Evolutionary conservation across 2,888 invertebrate genomes (phyloP).

Genomic region (Argynnis bischoffii): DNA sequence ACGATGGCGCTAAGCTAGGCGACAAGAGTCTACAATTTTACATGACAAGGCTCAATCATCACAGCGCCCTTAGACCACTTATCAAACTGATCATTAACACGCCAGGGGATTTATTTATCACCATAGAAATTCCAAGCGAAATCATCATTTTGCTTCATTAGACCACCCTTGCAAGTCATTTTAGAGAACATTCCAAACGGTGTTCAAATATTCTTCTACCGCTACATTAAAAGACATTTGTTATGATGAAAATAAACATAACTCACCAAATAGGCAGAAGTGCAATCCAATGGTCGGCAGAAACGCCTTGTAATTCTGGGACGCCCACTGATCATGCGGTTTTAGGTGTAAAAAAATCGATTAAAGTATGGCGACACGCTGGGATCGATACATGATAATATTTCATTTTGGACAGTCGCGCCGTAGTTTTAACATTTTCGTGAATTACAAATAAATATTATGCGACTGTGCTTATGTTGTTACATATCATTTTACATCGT

Average conservation of each 20-base stretch:
- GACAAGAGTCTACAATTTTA: constrained; percentile 50
- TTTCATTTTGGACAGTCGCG: constrained; percentile 74
- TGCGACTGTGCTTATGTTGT: constrained; percentile 64
- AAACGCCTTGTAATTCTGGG: constrained; percentile 74
- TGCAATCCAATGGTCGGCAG: constrained; percentile 64
- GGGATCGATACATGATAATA: constrained; percentile 79
- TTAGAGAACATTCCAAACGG: constrained; percentile 60
- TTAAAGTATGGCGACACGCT: constrained; percentile 80
- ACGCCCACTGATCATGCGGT: constrained; percentile 77
- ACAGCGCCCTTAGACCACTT: constrained; percentile 42
- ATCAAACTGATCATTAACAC: constrained; percentile 33
- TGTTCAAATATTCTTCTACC: constrained; percentile 57
- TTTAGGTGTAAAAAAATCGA: constrained; percentile 82
- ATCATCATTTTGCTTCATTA: constrained; percentile 38
- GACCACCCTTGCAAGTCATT: constrained; percentile 74
- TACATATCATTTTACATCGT: constrained; percentile 70
- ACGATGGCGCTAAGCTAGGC: constrained; percentile 12
- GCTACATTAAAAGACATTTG: constrained; percentile 62
- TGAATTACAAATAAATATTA: constrained; percentile 78
- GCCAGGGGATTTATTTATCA: constrained; percentile 14
- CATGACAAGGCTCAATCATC: constrained; percentile 63
- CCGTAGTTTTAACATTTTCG: constrained; percentile 72
- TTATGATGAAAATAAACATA: constrained; percentile 77
- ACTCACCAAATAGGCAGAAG: constrained; percentile 70
- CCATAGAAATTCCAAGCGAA: constrained; percentile 12